Percentiles rank a stretch among this genome's conserved stretches.
Evolutionary conservation across 2,888 invertebrate species (phyloP).

Genomic region (Rhodophaea formosa): DNA sequence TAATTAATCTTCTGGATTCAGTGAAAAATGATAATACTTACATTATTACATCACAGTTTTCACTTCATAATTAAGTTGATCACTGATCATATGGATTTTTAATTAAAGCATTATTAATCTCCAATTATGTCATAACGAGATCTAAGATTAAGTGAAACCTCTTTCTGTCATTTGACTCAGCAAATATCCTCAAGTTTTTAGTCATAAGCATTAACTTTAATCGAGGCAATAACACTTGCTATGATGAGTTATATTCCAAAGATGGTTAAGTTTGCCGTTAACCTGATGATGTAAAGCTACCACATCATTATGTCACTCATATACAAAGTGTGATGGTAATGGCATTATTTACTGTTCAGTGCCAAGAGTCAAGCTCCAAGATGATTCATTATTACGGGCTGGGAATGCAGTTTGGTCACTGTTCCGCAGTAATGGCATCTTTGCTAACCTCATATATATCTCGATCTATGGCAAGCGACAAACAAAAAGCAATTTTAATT

Average conservation of each 20-base stretch:
- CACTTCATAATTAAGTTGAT: not conserved
- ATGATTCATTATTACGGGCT: conserved; percentile 64
- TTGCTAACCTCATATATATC: conserved; percentile 41
- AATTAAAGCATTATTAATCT: not conserved
- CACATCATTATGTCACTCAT: conserved; percentile 46
- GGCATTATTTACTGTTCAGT: conserved; percentile 57
- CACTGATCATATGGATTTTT: not conserved
- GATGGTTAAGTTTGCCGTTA: conserved; percentile 43
- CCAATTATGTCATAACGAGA: not conserved
- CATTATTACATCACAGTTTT: conserved; percentile 3
- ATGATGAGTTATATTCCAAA: conserved; percentile 4
- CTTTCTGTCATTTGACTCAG: not conserved
- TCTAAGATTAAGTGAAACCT: not conserved
- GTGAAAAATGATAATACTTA: not conserved
- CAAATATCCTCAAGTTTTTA: conserved; percentile 1
- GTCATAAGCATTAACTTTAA: conserved; percentile 7
- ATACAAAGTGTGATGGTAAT: conserved; percentile 49
- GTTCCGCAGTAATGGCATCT: conserved; percentile 49
- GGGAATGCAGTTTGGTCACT: conserved; percentile 71
- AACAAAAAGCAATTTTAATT: conserved; percentile 39
- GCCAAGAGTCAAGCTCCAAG: conserved; percentile 60
- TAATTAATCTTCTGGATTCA: not conserved
- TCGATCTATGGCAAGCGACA: conserved; percentile 31
- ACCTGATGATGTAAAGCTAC: conserved; percentile 39
- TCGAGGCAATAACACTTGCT: conserved; percentile 1